Base-by-base conservation (phyloP, 2,888 invertebrate species). In the Trichogramma dendrolimi region DNA sequence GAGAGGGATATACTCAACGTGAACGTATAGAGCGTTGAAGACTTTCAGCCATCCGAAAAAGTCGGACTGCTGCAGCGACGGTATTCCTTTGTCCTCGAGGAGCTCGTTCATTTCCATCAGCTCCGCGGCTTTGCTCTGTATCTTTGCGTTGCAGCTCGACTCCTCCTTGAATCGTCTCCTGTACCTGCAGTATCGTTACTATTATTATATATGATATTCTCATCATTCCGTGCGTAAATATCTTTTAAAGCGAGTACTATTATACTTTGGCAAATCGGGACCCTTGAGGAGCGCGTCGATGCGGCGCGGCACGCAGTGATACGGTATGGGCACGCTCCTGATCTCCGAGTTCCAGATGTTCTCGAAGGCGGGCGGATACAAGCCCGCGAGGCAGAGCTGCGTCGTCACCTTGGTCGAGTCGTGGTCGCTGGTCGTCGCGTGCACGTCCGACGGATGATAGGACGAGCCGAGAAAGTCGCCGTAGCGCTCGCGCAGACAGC, bases 361-460 rank as follows among this genome's bases (percentile, higher is more conserved):
- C 1, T 80, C 74, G 1, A 75, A 75, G 5, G 11, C 0, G 0
- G 87, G 87, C 4, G 86, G 87, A 72, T 84, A 90, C 46, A 90
- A 72, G 0, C 86, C 89, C 1, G 88, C 84, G 62, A 88, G 75
- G 2, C 87, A 86, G 40, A 86, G 79, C 63, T 87, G 80, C 0
- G 86, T 87, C 4, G 87, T 87, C 86, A 87, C 88, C 76, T 90
- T 83, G 0, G 90, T 90, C 49, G 91, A 82, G 59, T 87, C 87
- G 71, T 81, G 85, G 72, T 87, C 84, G 0, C 89, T 89, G 53
- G 87, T 87, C 46, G 83, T 79, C 4, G 83, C 77, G 46, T 71
- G 67, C 1, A 72, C 61, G 5, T 67, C 55, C 0, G 62, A 58
- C 0, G 82, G 78, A 0, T 80, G 67, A 70, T 83, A 84, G 8